Percentiles rank a stretch among this genome's conserved stretches.
These are phyloP conservation scores for Tamandua tetradactyla DNA, from an alignment of 2,797 vertebrate genomes.

Conservation along the genomic window DNA sequence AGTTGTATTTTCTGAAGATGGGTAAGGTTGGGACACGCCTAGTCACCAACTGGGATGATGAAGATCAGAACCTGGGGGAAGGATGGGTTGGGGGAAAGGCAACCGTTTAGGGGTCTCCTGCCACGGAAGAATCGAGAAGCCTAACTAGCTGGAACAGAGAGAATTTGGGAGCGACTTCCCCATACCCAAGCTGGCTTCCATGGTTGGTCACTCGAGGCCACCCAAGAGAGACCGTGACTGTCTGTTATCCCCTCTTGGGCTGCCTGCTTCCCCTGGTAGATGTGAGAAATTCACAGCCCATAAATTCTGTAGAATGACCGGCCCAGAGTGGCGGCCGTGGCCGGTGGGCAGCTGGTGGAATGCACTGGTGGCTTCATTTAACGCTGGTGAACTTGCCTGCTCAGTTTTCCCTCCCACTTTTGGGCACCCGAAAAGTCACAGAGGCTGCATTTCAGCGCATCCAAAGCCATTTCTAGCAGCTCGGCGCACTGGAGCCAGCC, in stretches of 20 bases:
- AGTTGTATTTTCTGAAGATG: conserved; percentile 66
- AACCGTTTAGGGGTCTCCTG: conserved; percentile 44
- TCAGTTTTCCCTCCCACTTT: background rate
- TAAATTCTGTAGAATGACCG: background rate
- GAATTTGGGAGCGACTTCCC: background rate
- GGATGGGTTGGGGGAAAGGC: background rate
- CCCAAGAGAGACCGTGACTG: background rate
- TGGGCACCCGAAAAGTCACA: background rate
- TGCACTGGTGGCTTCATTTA: background rate
- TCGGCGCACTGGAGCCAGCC: background rate
- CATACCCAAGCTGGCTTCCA: background rate
- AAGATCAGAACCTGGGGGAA: conserved; percentile 45
- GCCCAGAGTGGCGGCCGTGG: background rate
- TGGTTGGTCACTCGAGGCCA: background rate
- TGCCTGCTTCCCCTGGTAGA: background rate
- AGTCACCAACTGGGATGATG: background rate
- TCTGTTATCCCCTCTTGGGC: background rate
- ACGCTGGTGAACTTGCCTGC: background rate
- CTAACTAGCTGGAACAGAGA: background rate
- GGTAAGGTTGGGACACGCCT: conserved; percentile 65
- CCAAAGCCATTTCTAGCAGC: background rate
- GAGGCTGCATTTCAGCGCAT: background rate
- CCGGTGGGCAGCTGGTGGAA: conserved; percentile 52
- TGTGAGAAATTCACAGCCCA: conserved; percentile 61
- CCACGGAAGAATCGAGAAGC: background rate